Conservation (phyloP, 2,888 invertebrate genomes). For the Cephus rjabovi region DNA sequence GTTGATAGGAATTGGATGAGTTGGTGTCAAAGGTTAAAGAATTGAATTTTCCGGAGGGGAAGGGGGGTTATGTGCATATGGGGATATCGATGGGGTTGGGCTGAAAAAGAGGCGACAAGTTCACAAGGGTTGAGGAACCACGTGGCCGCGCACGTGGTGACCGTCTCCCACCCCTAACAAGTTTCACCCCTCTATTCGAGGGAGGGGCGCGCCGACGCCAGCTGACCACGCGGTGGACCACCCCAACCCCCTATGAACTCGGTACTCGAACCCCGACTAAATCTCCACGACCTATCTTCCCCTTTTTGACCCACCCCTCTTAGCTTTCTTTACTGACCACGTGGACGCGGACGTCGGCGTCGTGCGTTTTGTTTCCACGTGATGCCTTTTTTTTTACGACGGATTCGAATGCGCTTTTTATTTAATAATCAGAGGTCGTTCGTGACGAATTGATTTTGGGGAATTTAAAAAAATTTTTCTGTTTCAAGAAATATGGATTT, state of each 20-base stretch:
- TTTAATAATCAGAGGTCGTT: background rate
- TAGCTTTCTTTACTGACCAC: slow-evolving; percentile 23
- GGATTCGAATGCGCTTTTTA: background rate
- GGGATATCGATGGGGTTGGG: background rate
- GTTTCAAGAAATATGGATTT: background rate
- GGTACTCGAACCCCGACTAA: slow-evolving; percentile 37
- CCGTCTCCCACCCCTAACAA: slow-evolving; percentile 37
- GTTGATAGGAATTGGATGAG: background rate
- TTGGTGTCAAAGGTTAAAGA: slow-evolving; percentile 2
- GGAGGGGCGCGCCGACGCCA: slow-evolving; percentile 56
- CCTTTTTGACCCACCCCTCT: background rate
- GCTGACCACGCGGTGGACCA: slow-evolving; percentile 64
- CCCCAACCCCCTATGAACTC: slow-evolving; percentile 50
- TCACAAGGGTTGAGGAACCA: slow-evolving; percentile 42
- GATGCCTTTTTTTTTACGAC: background rate
- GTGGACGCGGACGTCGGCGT: slow-evolving; percentile 7
- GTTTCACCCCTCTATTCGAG: slow-evolving; percentile 18
- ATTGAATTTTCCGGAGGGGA: background rate
- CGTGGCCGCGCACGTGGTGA: slow-evolving; percentile 64
- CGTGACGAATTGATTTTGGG: background rate
- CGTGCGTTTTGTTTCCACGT: background rate
- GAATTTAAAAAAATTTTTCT: background rate
- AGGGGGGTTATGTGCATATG: background rate
- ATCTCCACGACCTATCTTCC: slow-evolving; percentile 30
- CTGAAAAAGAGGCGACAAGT: background rate